Base-by-base conservation (phyloP, 1,140 invertebrate species). In the Brachionus sp. region DNA sequence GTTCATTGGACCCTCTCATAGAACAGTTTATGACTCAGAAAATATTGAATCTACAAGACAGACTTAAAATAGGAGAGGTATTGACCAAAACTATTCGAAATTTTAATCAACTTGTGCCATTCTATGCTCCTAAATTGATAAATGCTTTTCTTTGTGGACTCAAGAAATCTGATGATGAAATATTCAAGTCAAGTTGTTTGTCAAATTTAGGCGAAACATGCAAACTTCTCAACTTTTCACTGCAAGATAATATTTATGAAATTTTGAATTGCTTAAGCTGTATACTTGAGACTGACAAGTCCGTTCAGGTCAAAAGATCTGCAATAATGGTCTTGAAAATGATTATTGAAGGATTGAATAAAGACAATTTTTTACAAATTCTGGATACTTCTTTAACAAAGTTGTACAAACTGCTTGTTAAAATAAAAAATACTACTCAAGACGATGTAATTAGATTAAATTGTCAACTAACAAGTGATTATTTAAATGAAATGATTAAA, bases 141-240 rank as follows among this genome's bases (percentile, higher is more conserved):
- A 93, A 94, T 86, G 91, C 92, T 1, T 93, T 94, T 87, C 86
- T 95, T 5, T 89, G 88, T 85, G 92, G 91, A 90, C 91, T 12
- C 91, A 91, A 85, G 93, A 94, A 88, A 29, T 66, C 0, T 39
- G 66, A 70, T 10, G 93, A 95, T 86, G 88, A 91, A 25, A 86
- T 94, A n/a, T 91, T 95, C 13, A 90, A 94, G 86, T 91, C 94
- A 9, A 95, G 94, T 4, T 92, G 93, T 87, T 88, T 96, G 53
- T 94, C 94, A 0, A 95, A 94, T 88, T 88, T 96, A 12, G 94
- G 93, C 1, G 93, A 95, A 89, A 88, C 95, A n/a, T 94, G 93
- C 85, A 91, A 92, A 84, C 90, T 93, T 5, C 87, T 96, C 9
- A 91, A 92, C 66, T 95, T 92, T 86, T 92, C 92, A 86, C 87